These are phyloP conservation scores for Pachyuromys duprasi DNA, from an alignment of 2,797 vertebrate species.

Conservation along the genomic window DNA sequence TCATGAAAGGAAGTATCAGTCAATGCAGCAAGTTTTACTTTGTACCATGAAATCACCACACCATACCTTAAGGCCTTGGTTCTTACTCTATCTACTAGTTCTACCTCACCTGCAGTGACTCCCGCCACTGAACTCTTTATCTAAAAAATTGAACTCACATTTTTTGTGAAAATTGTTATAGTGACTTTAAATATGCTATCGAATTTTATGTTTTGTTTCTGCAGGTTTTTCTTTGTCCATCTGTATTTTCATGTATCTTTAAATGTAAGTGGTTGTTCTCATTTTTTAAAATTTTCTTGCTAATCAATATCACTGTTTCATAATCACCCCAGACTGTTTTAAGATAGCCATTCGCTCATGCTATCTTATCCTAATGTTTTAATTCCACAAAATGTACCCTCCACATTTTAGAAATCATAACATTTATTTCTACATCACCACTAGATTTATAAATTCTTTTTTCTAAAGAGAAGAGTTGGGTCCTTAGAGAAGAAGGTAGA, in stretches of 20 bases:
- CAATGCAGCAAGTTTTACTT: neutral
- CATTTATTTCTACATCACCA: neutral
- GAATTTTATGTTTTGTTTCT: neutral
- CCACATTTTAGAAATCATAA: neutral
- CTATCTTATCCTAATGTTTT: conserved; percentile 9
- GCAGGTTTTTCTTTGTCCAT: neutral
- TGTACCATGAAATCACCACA: neutral
- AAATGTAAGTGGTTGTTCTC: neutral
- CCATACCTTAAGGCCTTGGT: neutral
- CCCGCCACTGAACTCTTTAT: neutral
- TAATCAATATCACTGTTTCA: neutral
- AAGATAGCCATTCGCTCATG: neutral
- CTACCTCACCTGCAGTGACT: too few species aligned
- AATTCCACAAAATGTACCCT: neutral
- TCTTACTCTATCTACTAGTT: neutral
- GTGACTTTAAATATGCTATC: neutral
- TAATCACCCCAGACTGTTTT: neutral
- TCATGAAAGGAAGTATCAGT: neutral
- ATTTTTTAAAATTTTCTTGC: neutral
- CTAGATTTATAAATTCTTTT: neutral
- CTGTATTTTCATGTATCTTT: neutral
- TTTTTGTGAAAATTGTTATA: conserved; percentile 37
- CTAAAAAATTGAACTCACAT: conserved; percentile 47
- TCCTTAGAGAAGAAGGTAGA: neutral
- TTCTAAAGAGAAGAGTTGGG: neutral